These are phyloP conservation scores for Drosophila lacteicornis DNA, from an alignment of 1,140 invertebrate genomes.

Conservation along the genomic window DNA sequence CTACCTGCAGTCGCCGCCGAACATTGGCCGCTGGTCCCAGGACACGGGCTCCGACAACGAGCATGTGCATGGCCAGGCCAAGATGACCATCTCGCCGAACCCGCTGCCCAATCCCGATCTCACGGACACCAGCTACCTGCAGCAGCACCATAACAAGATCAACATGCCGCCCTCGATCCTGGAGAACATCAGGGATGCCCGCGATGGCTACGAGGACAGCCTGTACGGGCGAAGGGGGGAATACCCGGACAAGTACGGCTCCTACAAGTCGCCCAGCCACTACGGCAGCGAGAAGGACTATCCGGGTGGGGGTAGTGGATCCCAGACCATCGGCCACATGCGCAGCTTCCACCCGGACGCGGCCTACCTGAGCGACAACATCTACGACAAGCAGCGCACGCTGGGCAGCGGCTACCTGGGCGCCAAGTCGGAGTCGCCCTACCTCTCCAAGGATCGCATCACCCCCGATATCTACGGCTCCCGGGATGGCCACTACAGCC, in stretches of 20 bases:
- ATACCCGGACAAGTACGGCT: slow-evolving; percentile 80
- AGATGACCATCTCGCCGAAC: slow-evolving; percentile 88
- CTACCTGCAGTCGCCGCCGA: slow-evolving; percentile 86
- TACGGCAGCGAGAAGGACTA: slow-evolving; percentile 84
- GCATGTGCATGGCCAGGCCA: slow-evolving; percentile 86
- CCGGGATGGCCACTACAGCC: slow-evolving; percentile 77
- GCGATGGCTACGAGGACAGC: slow-evolving; percentile 85
- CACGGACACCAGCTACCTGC: slow-evolving; percentile 87
- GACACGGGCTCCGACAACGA: slow-evolving; percentile 92
- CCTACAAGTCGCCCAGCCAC: slow-evolving; percentile 81
- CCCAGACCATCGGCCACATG: slow-evolving; percentile 81
- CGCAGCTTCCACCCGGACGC: slow-evolving; percentile 77
- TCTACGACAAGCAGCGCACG: slow-evolving; percentile 81
- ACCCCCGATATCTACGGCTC: slow-evolving; percentile 81
- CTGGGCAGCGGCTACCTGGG: slow-evolving; percentile 70
- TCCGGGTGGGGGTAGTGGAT: slow-evolving; percentile 63
- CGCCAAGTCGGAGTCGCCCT: slow-evolving; percentile 77
- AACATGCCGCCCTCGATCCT: slow-evolving; percentile 87
- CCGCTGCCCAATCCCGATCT: slow-evolving; percentile 90
- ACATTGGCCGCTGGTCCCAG: slow-evolving; percentile 90
- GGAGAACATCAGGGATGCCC: slow-evolving; percentile 86
- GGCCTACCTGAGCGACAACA: slow-evolving; percentile 78
- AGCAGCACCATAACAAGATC: slow-evolving; percentile 85
- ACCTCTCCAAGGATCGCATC: slow-evolving; percentile 84
- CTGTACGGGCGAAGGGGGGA: slow-evolving; percentile 75